Base-by-base conservation (phyloP, 1,140 invertebrate species). In the Drosophila kohkoa region DNA sequence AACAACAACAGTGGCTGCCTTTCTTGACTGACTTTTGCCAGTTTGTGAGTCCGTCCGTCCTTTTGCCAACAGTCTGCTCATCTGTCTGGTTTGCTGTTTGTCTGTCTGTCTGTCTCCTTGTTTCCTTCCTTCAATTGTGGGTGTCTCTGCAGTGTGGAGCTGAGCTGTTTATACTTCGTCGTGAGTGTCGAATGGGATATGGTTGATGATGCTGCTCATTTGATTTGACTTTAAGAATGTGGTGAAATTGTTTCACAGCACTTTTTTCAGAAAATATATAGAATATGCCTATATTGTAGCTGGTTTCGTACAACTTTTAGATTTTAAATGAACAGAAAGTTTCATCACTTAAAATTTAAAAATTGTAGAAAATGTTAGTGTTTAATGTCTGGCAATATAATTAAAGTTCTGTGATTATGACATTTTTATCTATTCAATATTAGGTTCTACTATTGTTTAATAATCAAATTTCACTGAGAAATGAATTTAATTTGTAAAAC, bases 21-120 rank as follows among this genome's bases (percentile, higher is more conserved):
- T 81, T 81, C 75, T 81, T 81, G 46, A 74, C 62, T 81, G 76
- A 87, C 83, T 86, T 86, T 86, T 82, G 79, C 52, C 81, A 38
- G 45, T 16, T 43, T 48, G 51, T 45, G 41, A 28, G 54, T 67
- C 65, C n/a, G 30, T 20, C 59, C n/a, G n/a, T n/a, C n/a, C n/a
- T 7, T 70, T 59, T 55, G 59, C 41, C 15, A 30, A 5, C 57
- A 25, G 41, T 54, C 16, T 35, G 28, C 13, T 32, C 11, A 7
- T 52, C 43, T 28, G 13, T 32, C 60, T 20, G 20, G 20, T 25
- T 25, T 25, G 20, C 20, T 25, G 20, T 32, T 51, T 55, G 30
- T n/a, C 38, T 68, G 46, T 20, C 46, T 67, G 48, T 16, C 46
- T 41, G 38, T 25, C 52, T 67, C 43, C 45, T n/a, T 60, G 58